These are phyloP conservation scores for Chelidonichthys spinosus DNA, from an alignment of 2,797 vertebrate genomes.

Conservation along the genomic window DNA sequence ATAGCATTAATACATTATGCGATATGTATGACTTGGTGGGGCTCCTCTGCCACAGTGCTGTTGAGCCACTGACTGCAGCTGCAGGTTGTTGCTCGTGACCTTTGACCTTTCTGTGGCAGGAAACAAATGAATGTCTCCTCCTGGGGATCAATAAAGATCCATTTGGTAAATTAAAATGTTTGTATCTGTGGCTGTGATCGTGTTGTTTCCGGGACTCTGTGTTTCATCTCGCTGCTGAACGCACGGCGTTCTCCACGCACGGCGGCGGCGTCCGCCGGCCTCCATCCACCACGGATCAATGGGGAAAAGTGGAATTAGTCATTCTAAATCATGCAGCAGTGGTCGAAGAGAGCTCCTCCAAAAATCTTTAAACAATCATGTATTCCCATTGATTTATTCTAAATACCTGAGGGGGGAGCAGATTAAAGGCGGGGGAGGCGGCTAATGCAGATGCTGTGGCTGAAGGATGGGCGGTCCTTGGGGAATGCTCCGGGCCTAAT, in stretches of 20 bases:
- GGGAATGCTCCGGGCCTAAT: constrained; percentile 95
- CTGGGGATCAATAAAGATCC: not conserved
- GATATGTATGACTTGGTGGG: too few relatives aligned
- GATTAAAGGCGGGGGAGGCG: constrained; percentile 96
- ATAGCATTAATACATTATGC: too few relatives aligned
- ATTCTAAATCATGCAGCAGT: constrained; percentile 98
- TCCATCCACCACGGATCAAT: constrained; percentile 86
- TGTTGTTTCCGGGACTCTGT: too few relatives aligned
- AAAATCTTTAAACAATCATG: constrained; percentile 99
- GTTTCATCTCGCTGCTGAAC: constrained; percentile 7
- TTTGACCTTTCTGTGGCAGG: constrained; percentile 23
- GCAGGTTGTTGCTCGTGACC: constrained; percentile 3
- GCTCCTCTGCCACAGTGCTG: too few relatives aligned
- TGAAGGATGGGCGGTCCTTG: constrained; percentile 90
- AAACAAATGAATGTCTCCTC: not conserved
- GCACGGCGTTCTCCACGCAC: not conserved
- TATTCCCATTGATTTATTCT: constrained; percentile 99
- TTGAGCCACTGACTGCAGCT: not conserved
- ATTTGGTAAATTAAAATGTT: constrained; percentile 11
- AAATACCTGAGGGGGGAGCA: constrained; percentile 98
- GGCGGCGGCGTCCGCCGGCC: constrained; percentile 44
- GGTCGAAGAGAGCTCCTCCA: constrained; percentile 96
- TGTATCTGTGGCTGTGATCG: not conserved
- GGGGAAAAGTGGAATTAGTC: constrained; percentile 99
- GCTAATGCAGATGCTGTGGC: constrained; percentile 99